Percentiles rank a stretch among this genome's conserved stretches.
Conservation (phyloP, 2,888 invertebrate species). For the Hemithea aestivaria region DNA sequence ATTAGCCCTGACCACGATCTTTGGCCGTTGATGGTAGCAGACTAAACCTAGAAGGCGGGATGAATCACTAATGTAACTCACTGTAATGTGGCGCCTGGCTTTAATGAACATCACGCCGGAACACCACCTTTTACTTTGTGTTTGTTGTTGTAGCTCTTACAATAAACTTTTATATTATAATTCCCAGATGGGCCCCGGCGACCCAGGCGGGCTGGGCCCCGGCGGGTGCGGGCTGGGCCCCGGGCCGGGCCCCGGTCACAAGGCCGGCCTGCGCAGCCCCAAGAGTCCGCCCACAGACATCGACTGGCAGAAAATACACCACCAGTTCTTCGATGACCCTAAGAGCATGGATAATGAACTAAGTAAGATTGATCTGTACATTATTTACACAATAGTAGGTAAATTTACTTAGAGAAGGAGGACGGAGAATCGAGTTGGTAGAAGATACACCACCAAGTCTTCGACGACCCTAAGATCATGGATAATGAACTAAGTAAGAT, state of each 20-base stretch:
- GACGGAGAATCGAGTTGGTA: too few relatives aligned
- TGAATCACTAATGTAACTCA: too few relatives aligned
- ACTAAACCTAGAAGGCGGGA: too few relatives aligned
- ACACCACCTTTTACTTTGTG: too few relatives aligned
- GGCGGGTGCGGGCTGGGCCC: constrained; percentile 41
- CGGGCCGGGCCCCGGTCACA: constrained; percentile 44
- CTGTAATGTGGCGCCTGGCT: too few relatives aligned
- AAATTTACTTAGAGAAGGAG: too few relatives aligned
- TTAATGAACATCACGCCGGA: too few relatives aligned
- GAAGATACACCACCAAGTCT: constrained; percentile 92
- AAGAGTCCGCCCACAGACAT: constrained; percentile 81
- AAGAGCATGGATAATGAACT: constrained; percentile 77
- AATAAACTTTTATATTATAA: too few relatives aligned
- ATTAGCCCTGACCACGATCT: too few relatives aligned
- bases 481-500: constrained; percentile 53
- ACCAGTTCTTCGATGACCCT: constrained; percentile 89
- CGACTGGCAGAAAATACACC: constrained; percentile 95
- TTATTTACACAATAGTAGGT: too few relatives aligned
- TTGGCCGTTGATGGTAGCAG: too few relatives aligned
- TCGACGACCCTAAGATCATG: constrained; percentile 84
- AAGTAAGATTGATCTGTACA: constrained; percentile 11
- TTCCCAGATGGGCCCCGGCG: constrained; percentile 68
- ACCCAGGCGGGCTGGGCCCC: constrained; percentile 65
- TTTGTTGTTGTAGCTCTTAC: too few relatives aligned
- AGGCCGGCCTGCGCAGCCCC: constrained; percentile 58